Evolutionary conservation across 2,113 vertebrate genomes (phyloP).

Genomic region (Oncorhynchus tshawytscha): DNA sequence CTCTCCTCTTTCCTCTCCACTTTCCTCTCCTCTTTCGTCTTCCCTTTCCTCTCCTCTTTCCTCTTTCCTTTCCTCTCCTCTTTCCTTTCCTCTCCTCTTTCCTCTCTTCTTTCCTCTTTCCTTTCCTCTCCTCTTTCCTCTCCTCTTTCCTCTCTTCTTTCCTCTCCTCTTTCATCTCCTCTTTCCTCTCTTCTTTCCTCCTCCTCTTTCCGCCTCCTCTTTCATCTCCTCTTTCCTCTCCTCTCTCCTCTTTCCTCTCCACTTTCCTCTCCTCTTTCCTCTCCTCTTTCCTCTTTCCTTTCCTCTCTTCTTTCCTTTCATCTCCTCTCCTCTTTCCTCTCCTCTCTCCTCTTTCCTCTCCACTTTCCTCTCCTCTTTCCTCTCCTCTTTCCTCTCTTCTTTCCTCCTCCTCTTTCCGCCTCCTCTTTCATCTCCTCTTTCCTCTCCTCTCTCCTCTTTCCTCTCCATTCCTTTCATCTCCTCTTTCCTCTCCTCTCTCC

Average conservation of each 20-base stretch:
- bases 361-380: rapidly evolving
- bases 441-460: too few species aligned
- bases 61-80: too few species aligned
- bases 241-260: rapidly evolving
- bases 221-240: rapidly evolving
- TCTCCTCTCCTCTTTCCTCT: rapidly evolving
- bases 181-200: rapidly evolving
- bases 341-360: rapidly evolving
- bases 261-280: rapidly evolving
- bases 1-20: too few species aligned
- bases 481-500: too few species aligned
- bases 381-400: rapidly evolving
- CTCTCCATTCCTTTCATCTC: rapidly evolving
- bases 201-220: rapidly evolving
- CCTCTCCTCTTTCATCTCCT: rapidly evolving
- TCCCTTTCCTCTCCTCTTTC: neutral
- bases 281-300: too few species aligned
- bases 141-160: rapidly evolving
- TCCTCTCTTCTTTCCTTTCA: rapidly evolving
- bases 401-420: rapidly evolving
- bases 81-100: too few species aligned
- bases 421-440: too few species aligned
- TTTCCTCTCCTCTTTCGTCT: rapidly evolving
- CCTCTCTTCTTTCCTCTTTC: rapidly evolving
- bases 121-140: rapidly evolving